Conservation (phyloP, 1,140 invertebrate genomes). For the Tribolium madens region DNA sequence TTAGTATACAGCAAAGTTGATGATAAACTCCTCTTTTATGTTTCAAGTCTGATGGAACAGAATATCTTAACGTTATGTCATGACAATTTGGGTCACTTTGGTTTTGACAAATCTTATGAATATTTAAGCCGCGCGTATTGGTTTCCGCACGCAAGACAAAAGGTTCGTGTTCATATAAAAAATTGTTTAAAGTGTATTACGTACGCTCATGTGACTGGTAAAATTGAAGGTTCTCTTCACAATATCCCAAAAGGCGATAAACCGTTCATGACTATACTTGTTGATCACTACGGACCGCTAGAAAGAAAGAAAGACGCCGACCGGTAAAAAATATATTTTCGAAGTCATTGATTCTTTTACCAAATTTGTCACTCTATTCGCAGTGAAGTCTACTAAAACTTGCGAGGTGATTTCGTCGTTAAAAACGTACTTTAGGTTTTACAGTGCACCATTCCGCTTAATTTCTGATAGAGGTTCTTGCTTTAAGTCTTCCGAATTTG, state of each 20-base stretch:
- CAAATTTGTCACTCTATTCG: conserved; percentile 52
- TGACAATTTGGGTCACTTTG: too few species aligned
- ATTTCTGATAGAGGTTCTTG: conserved; percentile 55
- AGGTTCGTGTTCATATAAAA: conserved; percentile 54
- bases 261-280: conserved; percentile 36
- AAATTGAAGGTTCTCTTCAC: conserved; percentile 51
- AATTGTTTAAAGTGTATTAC: not conserved
- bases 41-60: conserved; percentile 19
- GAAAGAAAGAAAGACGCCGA: conserved; percentile 27
- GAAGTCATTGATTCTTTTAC: conserved; percentile 52
- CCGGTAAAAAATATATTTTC: conserved; percentile 51
- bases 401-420: conserved; percentile 44
- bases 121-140: too few species aligned
- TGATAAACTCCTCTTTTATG: conserved; percentile 1
- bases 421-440: conserved; percentile 45
- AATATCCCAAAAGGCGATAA: conserved; percentile 52
- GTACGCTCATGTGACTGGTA: too few species aligned
- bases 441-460: conserved; percentile 55
- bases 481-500: conserved; percentile 55
- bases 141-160: conserved; percentile 49
- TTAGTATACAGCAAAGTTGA: not conserved
- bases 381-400: conserved; percentile 29
- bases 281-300: conserved; percentile 51
- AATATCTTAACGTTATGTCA: conserved; percentile 48
- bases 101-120: too few species aligned